Base-by-base conservation (phyloP, 2,113 vertebrate species). In the Varanus komodoensis region DNA sequence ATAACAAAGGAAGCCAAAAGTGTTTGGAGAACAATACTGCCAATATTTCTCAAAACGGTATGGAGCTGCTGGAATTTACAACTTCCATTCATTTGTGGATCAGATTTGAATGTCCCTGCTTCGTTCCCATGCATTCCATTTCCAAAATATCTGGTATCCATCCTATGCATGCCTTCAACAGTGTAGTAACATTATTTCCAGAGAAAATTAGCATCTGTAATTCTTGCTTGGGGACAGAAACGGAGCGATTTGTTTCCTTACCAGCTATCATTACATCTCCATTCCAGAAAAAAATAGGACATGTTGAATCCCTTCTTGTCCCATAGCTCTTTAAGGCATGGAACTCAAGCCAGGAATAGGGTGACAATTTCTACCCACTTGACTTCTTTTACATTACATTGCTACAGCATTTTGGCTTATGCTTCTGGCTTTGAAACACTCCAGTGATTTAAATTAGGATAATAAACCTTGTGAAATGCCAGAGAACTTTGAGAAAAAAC, bases 361-460 rank as follows among this genome's bases (percentile, higher is more conserved):
- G 25, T 80, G 44, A 23, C 48, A 73, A 69, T 23, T 61, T 15
- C 57, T 15, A 61, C 57, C 17, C 52, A 69, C 38, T 81, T 88
- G 38, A 50, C n/a, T 50, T 80, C 25, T 52, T 80, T 34, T 52
- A 80, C 48, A 81, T 80, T 80, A 3, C 21, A 57, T 78, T 77
- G 52, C 34, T 77, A 23, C 48, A 74, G 52, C 19, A 17, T 74
- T 38, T 86, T 86, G 69, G 78, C 74, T 87, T n/a, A 80, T 68
- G 75, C 75, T 44, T 68, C 44, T 68, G 78, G 32, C 78, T 74
- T 61, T 90, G 67, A 61, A 78, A 52, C 82, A 90, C 38, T 81
- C 21, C 69, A 34, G 21, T 89, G 82, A 86, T 79, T 85, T 85
- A 89, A 80, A 85, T 79, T 85, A 80, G 82, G 61, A 69, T 44